Percentiles rank a stretch among this genome's conserved stretches.
Evolutionary conservation across 2,113 vertebrate species (phyloP).

Genomic region (Rhadina sibilatrix): DNA sequence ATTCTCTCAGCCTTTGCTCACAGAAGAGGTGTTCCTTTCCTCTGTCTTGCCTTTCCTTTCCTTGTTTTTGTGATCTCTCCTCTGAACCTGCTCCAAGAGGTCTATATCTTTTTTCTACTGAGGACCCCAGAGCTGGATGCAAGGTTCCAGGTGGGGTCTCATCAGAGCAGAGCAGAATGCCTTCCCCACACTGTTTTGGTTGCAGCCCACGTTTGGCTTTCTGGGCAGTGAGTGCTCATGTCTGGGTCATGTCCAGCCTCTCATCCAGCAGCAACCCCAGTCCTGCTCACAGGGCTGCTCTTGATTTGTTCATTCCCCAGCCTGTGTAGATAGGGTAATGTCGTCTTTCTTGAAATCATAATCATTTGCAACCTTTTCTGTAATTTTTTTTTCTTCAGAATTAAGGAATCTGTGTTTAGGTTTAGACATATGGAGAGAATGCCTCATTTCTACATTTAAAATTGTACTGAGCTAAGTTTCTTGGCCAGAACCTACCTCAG

Average conservation of each 20-base stretch:
- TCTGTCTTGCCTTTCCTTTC: neutral
- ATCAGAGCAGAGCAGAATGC: neutral
- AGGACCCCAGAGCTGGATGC: neutral
- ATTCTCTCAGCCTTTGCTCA: neutral
- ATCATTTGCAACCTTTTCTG: neutral
- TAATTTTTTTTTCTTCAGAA: neutral
- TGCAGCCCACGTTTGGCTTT: neutral
- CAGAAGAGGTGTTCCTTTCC: neutral
- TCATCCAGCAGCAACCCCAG: neutral
- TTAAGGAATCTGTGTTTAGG: neutral
- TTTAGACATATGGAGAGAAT: neutral
- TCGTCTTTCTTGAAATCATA: neutral
- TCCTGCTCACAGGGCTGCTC: neutral
- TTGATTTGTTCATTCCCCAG: accelerated
- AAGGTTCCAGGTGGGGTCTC: neutral
- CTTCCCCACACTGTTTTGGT: neutral
- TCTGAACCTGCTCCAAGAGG: neutral
- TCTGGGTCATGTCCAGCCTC: neutral
- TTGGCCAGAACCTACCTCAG: neutral
- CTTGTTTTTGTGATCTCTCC: neutral
- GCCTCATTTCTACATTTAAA: neutral
- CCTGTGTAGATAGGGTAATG: neutral
- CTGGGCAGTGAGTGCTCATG: accelerated
- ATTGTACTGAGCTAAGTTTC: neutral
- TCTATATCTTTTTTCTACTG: neutral